phyloP scores from a whole-genome alignment of 2,888 invertebrate species.

The Eristalis intricaria region DNA sequence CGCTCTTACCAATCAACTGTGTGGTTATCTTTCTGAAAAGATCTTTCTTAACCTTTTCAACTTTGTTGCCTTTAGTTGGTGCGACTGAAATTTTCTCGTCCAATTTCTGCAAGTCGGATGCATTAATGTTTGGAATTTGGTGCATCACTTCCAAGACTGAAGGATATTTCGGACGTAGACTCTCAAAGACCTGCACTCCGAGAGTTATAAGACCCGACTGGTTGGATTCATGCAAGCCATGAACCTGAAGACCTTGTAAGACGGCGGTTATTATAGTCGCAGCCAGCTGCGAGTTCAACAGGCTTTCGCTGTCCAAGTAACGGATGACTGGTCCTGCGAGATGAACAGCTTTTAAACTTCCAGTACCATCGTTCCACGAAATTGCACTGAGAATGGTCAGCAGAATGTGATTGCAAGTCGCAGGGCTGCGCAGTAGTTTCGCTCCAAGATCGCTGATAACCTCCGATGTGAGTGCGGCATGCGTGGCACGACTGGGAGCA shows the following conservation, averaged over 20 bases:
- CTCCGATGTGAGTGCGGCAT: constrained; percentile 84
- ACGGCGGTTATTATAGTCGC: constrained; percentile 89
- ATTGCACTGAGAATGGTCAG: constrained; percentile 85
- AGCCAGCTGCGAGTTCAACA: constrained; percentile 86
- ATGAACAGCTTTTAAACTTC: constrained; percentile 90
- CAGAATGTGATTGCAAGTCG: constrained; percentile 85
- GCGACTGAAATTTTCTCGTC: constrained; percentile 90
- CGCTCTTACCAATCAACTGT: constrained; percentile 90
- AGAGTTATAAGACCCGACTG: constrained; percentile 90
- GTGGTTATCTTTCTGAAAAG: constrained; percentile 94
- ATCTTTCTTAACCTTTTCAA: constrained; percentile 95
- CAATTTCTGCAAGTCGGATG: constrained; percentile 90
- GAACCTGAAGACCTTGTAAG: constrained; percentile 90
- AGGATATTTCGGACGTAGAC: constrained; percentile 89
- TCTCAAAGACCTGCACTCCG: constrained; percentile 93
- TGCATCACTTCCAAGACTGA: constrained; percentile 86
- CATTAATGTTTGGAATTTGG: constrained; percentile 91
- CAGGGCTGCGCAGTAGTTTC: constrained; percentile 86
- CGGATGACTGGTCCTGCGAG: constrained; percentile 88
- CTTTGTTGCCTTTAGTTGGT: constrained; percentile 88
- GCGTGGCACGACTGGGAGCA: constrained; percentile 81
- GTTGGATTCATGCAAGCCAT: constrained; percentile 95
- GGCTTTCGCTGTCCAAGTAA: constrained; percentile 85
- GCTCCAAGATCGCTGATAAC: constrained; percentile 92
- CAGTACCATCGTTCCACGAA: constrained; percentile 93